Evolutionary conservation across 1,140 invertebrate genomes (phyloP).

Genomic region (Epicauta chinensis): DNA sequence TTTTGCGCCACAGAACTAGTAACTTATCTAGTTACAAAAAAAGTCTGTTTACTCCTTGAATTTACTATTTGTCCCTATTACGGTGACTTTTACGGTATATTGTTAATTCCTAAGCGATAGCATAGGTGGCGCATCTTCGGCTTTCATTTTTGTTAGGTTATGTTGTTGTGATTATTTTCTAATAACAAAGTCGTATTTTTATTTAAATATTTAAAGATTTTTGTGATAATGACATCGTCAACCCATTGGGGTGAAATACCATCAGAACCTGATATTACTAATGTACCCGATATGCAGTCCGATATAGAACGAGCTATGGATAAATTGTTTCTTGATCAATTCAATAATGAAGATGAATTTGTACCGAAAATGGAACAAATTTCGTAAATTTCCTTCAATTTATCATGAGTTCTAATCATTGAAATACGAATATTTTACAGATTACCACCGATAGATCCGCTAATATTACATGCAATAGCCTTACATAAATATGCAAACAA

Average conservation of each 20-base stretch:
- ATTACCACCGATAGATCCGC: conserved; percentile 33
- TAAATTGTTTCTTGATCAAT: conserved; percentile 32
- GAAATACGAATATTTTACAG: conserved; percentile 15
- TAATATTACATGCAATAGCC: conserved; percentile 35
- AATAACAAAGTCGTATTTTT: too few relatives aligned
- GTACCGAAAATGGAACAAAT: conserved; percentile 18
- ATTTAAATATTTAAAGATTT: too few relatives aligned
- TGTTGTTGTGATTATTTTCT: too few relatives aligned
- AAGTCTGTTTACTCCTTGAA: too few relatives aligned
- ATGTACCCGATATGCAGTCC: conserved; percentile 29
- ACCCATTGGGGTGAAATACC: conserved; percentile 33
- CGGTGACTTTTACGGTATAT: too few relatives aligned
- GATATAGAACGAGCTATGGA: conserved; percentile 38
- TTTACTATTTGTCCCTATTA: too few relatives aligned
- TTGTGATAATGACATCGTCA: too few relatives aligned
- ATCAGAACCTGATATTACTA: background rate
- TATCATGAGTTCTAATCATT: background rate
- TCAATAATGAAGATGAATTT: conserved; percentile 25
- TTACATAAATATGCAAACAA: conserved; percentile 37
- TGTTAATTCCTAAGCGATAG: too few relatives aligned
- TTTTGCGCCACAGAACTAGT: too few relatives aligned
- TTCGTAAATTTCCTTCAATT: conserved; percentile 21
- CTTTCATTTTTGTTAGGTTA: too few relatives aligned
- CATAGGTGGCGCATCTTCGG: too few relatives aligned
- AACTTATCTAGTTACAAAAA: too few relatives aligned